Percentiles rank a stretch among this genome's conserved stretches.
These are phyloP conservation scores for Brachionus angularis DNA, from an alignment of 1,140 invertebrate species.

Conservation along the genomic window DNA sequence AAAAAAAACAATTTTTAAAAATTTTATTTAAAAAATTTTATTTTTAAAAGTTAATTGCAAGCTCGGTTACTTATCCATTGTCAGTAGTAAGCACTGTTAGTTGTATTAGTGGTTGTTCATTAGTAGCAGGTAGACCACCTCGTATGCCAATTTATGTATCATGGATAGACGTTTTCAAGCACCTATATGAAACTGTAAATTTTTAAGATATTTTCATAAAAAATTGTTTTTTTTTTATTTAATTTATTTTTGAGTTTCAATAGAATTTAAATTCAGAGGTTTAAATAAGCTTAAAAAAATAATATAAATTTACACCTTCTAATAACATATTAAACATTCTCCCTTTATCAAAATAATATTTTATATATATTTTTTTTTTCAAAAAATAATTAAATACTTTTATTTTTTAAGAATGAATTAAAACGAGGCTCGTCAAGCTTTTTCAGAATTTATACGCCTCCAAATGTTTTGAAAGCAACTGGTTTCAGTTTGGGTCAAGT, in stretches of 20 bases:
- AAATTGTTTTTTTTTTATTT: not conserved
- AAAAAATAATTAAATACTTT: not conserved
- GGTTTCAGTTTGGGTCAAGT: constrained; percentile 27
- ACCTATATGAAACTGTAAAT: constrained; percentile 30
- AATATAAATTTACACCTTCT: too few relatives aligned
- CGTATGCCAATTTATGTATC: constrained; percentile 20
- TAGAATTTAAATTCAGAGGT: not conserved
- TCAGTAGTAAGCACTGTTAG: constrained; percentile 29
- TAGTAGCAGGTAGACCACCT: constrained; percentile 23
- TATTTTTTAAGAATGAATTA: constrained; percentile 19
- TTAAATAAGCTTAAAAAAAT: too few relatives aligned
- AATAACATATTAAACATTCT: too few relatives aligned
- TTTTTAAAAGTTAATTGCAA: not conserved
- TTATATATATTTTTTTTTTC: not conserved
- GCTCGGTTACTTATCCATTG: constrained; percentile 30
- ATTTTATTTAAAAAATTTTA: not conserved
- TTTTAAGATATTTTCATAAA: not conserved
- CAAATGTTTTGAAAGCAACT: not conserved
- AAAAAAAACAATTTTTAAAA: not conserved
- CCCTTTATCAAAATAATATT: too few relatives aligned
- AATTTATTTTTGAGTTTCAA: not conserved
- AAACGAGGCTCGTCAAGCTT: constrained; percentile 36
- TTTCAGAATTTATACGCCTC: constrained; percentile 19
- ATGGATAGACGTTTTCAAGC: constrained; percentile 26
- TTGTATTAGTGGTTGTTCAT: constrained; percentile 5